Evolutionary conservation across 2,797 vertebrate genomes (phyloP).

Genomic region (Lycodopsis pacificus): DNA sequence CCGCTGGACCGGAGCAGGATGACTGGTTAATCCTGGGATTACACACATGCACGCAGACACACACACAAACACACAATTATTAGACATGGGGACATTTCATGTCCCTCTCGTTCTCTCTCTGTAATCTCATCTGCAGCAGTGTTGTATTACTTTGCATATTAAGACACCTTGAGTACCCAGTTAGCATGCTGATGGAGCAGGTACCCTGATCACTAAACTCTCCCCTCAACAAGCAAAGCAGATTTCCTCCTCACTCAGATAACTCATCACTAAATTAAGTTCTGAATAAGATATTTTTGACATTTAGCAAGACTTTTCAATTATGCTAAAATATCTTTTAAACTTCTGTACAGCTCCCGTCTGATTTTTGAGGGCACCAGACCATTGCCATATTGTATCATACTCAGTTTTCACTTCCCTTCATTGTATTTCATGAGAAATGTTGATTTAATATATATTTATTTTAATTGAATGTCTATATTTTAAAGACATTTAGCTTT

Average conservation of each 20-base stretch:
- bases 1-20: constrained; percentile 54
- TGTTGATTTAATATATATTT: background rate
- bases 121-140: constrained; percentile 25
- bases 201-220: background rate
- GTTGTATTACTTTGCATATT: constrained; percentile 3
- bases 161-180: background rate
- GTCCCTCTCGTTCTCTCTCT: background rate
- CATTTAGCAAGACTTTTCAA: background rate
- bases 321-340: background rate
- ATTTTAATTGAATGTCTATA: background rate
- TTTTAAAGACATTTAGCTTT: background rate
- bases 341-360: background rate
- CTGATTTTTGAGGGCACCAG: background rate
- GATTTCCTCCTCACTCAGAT: background rate
- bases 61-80: constrained; percentile 25
- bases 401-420: background rate
- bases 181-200: background rate
- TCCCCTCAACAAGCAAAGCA: background rate
- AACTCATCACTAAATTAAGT: background rate
- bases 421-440: background rate
- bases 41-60: constrained; percentile 42
- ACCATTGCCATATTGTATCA: background rate
- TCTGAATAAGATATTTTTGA: background rate
- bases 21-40: constrained; percentile 72
- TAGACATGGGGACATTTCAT: constrained; percentile 12